Conservation (phyloP, 2,113 vertebrate species). For the Melierax canorus region DNA sequence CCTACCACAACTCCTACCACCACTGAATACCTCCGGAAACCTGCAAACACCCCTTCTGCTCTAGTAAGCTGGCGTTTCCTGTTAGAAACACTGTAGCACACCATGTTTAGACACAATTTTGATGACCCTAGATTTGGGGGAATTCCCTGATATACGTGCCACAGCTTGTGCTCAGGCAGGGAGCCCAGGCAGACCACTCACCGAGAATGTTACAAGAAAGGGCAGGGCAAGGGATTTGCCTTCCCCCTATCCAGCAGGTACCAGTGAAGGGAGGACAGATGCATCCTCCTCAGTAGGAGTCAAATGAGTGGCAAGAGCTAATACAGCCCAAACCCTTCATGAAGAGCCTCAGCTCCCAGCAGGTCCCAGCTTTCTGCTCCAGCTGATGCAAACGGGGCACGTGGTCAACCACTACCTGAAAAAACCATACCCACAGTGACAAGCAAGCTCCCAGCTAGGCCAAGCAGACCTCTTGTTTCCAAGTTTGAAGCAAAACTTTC, state of each 20-base stretch:
- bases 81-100: not conserved
- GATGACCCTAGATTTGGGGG: not conserved
- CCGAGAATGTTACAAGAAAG: not conserved
- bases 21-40: not conserved
- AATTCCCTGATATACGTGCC: not conserved
- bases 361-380: not conserved
- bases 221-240: not conserved
- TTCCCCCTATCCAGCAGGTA: not conserved
- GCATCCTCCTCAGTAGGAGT: not conserved
- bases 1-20: not conserved
- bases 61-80: not conserved
- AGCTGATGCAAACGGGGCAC: not conserved
- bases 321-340: not conserved
- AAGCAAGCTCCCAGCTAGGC: not conserved
- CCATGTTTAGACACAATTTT: not conserved
- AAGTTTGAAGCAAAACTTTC: not conserved
- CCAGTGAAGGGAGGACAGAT: not conserved
- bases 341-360: not conserved
- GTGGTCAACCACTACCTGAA: not conserved
- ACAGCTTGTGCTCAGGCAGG: not conserved
- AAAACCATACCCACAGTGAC: not conserved
- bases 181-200: not conserved
- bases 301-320: not conserved
- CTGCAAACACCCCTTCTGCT: not conserved
- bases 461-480: not conserved